Conservation (phyloP, 1,140 invertebrate genomes). For the Spodoptera frugiperda region DNA sequence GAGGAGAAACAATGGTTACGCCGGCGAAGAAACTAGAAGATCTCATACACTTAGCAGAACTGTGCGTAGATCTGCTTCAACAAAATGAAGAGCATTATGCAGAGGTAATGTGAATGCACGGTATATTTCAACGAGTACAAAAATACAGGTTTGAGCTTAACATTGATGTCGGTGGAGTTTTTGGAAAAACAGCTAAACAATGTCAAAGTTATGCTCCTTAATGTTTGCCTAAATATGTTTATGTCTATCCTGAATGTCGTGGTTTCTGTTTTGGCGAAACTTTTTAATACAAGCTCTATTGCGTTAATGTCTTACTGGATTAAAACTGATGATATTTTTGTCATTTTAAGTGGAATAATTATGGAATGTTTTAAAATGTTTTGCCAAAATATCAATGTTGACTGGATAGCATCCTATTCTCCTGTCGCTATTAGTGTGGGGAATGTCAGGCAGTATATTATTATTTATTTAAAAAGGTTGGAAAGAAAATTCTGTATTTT, state of each 20-base stretch:
- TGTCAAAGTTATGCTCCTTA: conserved; percentile 33
- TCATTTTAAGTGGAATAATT: background rate
- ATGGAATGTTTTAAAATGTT: conserved; percentile 54
- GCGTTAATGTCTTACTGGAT: no score
- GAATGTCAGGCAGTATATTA: conserved; percentile 67
- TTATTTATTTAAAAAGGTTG: conserved; percentile 55
- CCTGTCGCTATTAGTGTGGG: conserved; percentile 80
- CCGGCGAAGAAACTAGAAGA: conserved; percentile 97
- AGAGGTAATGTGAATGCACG: conserved; percentile 91
- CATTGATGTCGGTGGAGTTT: conserved; percentile 1
- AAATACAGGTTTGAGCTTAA: conserved; percentile 22
- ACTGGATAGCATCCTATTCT: conserved; percentile 81
- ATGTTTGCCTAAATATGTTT: conserved; percentile 50
- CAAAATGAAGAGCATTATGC: conserved; percentile 99
- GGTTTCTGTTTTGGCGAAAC: conserved; percentile 53
- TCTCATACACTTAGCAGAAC: conserved; percentile 97
- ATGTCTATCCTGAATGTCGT: conserved; percentile 73
- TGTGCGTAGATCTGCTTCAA: conserved; percentile 99
- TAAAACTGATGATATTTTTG: background rate
- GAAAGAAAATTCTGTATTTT: conserved; percentile 61
- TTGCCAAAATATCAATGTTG: conserved; percentile 68
- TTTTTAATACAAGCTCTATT: background rate
- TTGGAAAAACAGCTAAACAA: background rate
- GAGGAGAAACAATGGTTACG: conserved; percentile 92
- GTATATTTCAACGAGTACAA: background rate